Percentiles rank a stretch among this genome's conserved stretches.
Conservation (phyloP, 2,113 vertebrate genomes). For the Maylandia zebra region DNA sequence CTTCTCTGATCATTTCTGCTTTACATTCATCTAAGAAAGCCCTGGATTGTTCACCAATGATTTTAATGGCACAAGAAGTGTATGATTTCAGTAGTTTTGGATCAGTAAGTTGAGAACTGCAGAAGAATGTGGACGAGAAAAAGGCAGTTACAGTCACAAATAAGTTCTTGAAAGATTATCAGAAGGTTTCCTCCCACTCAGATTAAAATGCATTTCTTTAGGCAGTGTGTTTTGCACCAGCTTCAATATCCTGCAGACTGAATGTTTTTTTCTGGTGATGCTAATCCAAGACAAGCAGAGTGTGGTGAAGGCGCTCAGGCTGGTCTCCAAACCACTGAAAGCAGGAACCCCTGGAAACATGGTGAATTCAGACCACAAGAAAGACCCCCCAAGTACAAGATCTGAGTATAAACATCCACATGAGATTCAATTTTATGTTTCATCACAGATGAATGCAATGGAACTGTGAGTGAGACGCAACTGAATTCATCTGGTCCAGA, state of each 20-base stretch:
- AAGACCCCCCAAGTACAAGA: constrained; percentile 46
- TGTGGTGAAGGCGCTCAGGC: constrained; percentile 49
- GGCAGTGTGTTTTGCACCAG: background rate
- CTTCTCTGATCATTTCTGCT: background rate
- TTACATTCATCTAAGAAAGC: constrained; percentile 8
- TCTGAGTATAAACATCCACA: constrained; percentile 15
- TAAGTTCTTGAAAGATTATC: background rate
- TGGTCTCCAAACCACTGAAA: constrained; percentile 42
- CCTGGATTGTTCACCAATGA: background rate
- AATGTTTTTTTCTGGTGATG: constrained; percentile 10
- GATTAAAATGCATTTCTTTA: background rate
- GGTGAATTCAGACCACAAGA: constrained; percentile 36
- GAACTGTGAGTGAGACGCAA: constrained; percentile 1
- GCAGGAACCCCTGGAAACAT: background rate
- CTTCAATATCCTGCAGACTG: background rate
- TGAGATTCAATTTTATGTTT: constrained; percentile 17
- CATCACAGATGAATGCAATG: constrained; percentile 24
- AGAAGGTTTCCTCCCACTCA: background rate
- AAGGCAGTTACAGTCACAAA: background rate
- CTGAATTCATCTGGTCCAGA: constrained; percentile 28
- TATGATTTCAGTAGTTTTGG: background rate
- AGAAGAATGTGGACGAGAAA: background rate
- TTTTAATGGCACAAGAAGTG: constrained; percentile 3
- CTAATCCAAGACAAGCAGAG: constrained; percentile 49
- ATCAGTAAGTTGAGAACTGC: background rate